Base-by-base conservation (phyloP, 2,797 vertebrate genomes). In the Stomatorhinus walkeri region DNA sequence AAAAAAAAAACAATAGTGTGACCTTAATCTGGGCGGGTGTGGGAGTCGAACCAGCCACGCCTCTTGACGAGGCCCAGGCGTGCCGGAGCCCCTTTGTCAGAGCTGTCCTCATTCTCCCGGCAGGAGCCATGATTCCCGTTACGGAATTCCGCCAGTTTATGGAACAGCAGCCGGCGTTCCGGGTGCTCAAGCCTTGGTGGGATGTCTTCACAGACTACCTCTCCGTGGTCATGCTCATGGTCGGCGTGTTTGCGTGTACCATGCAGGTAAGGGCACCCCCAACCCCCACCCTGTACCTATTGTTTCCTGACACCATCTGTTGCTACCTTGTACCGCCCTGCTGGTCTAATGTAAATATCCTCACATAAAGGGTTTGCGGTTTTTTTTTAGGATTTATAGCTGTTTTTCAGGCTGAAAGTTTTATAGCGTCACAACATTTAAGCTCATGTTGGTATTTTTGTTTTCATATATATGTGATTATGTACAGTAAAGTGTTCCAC, bases 171-270 rank as follows among this genome's bases (percentile, higher is more conserved):
- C 97, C 98, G 0, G 98, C 98, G 0, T 99, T 98, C 95, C 94
- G 98, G 40, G 98, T 99, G 90, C 96, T 99, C 92, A 99, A 99
- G 94, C 98, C 98, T 0, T 99, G 98, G 98, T 99, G 98, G 98
- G 98, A 99, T 22, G 98, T 99, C 90, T 99, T 99, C 91, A 98
- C 98, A 0, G 98, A 99, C 90, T 99, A 99, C 88, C 97, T 99
- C 88, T 98, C 98, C 0, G 97, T 99, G 2, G 96, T 98, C 92
- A 99, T 99, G 98, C 96, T 99, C 79, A 99, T 99, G 98, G 98
- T 99, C 0, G 98, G 98, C 0, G 98, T 99, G 86, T 99, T 99
- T 43, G 98, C 98, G 46, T 99, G 98, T 93, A 99, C 98, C 0
- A 93, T 99, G 19, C 98, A 99, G 98, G 98, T 99, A 92, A 93